Evolutionary conservation across 2,113 vertebrate genomes (phyloP).

Genomic region (Boleophthalmus pectinirostris): DNA sequence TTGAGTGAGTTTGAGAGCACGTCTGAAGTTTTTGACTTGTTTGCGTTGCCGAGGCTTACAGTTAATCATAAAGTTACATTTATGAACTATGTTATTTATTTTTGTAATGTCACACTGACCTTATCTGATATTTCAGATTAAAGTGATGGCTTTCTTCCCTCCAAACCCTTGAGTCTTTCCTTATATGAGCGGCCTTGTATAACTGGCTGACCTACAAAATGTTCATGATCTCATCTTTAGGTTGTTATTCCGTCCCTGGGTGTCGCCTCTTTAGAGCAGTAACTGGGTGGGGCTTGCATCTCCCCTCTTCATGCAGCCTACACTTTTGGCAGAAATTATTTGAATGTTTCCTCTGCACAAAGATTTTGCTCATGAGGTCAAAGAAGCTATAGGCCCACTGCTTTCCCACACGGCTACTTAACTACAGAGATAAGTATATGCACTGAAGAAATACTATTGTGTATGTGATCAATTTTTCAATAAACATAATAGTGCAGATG

Average conservation of each 20-base stretch:
- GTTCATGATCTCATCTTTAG: neutral
- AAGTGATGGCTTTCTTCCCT: neutral
- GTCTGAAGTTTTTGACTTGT: slow-evolving; percentile 33
- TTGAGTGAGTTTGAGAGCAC: slow-evolving; percentile 10
- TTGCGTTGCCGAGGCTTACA: slow-evolving; percentile 18
- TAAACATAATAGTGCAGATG: no score
- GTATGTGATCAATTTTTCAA: no score
- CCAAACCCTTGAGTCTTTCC: neutral
- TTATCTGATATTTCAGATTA: neutral
- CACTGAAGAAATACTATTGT: no score
- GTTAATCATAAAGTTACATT: neutral
- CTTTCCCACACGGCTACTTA: neutral
- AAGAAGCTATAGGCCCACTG: neutral
- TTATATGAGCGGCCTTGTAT: neutral
- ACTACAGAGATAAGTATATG: no score
- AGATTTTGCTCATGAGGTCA: neutral
- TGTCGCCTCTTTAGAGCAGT: slow-evolving; percentile 18
- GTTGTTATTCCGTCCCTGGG: slow-evolving; percentile 22
- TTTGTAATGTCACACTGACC: neutral
- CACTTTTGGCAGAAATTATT: neutral
- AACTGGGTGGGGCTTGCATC: slow-evolving; percentile 2
- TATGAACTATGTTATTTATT: neutral
- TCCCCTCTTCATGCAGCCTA: neutral
- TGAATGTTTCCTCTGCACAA: neutral
- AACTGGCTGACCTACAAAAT: neutral